Percentiles rank a stretch among this genome's conserved stretches.
These are phyloP conservation scores for Meloidogyne exigua DNA, from an alignment of 1,140 invertebrate species.

Conservation along the genomic window DNA sequence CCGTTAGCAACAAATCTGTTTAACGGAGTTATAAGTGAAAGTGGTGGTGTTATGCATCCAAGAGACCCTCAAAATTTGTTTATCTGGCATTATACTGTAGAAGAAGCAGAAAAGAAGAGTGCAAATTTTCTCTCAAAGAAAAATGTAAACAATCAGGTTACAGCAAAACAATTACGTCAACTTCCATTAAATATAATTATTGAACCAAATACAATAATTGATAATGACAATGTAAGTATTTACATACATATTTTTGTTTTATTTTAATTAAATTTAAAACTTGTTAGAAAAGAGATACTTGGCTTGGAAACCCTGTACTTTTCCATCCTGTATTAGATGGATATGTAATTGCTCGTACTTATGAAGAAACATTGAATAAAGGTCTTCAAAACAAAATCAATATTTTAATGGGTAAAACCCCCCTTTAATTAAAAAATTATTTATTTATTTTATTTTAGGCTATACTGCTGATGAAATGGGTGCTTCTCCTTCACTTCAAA, in stretches of 20 bases:
- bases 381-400: not conserved
- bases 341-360: not conserved
- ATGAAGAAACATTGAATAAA: not conserved
- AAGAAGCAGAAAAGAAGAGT: not conserved
- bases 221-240: no score
- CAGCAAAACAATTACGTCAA: not conserved
- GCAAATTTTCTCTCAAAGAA: not conserved
- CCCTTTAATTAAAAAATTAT: not conserved
- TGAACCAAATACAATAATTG: not conserved
- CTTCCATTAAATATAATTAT: not conserved
- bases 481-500: not conserved
- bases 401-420: not conserved
- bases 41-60: not conserved
- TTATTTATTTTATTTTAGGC: not conserved
- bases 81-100: not conserved
- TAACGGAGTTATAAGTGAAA: not conserved
- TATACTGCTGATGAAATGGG: not conserved
- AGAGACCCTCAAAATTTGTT: not conserved
- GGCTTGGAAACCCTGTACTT: not conserved
- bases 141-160: not conserved
- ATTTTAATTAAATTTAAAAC: no score
- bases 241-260: no score
- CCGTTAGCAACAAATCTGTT: constrained; percentile 8
- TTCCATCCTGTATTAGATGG: not conserved
- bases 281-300: not conserved